Percentiles rank a stretch among this genome's conserved stretches.
Evolutionary conservation across 2,888 invertebrate species (phyloP).

Genomic region (Podabrus alpinus): DNA sequence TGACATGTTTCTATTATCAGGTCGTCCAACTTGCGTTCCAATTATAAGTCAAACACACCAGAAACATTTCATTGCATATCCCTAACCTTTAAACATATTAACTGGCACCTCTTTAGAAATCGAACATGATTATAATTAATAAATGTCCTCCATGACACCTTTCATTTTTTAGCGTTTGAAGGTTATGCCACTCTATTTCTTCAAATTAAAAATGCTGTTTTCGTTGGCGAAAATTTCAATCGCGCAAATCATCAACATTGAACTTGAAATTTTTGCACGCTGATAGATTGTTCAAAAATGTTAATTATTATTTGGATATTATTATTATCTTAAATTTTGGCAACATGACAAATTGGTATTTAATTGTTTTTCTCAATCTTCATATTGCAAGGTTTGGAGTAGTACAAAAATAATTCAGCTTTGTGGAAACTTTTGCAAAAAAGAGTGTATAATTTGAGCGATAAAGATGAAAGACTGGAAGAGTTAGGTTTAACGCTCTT

Average conservation of each 20-base stretch:
- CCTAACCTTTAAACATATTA: background rate
- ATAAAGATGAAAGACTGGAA: background rate
- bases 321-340: background rate
- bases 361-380: background rate
- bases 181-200: background rate
- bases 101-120: background rate
- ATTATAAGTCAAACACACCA: background rate
- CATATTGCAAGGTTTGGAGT: background rate
- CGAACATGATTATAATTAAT: too few species aligned
- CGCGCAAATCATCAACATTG: background rate
- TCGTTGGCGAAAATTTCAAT: background rate
- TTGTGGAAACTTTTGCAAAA: background rate
- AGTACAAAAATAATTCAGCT: background rate
- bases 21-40: background rate
- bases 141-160: background rate
- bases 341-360: background rate
- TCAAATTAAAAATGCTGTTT: background rate
- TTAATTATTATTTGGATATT: background rate
- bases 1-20: background rate
- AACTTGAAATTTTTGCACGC: background rate
- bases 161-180: background rate
- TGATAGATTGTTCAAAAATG: background rate
- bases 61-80: background rate
- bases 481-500: background rate
- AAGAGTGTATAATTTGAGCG: background rate